Percentiles rank a stretch among this genome's conserved stretches.
Conservation (phyloP, 2,888 invertebrate species). For the Eucera pruinosa region DNA sequence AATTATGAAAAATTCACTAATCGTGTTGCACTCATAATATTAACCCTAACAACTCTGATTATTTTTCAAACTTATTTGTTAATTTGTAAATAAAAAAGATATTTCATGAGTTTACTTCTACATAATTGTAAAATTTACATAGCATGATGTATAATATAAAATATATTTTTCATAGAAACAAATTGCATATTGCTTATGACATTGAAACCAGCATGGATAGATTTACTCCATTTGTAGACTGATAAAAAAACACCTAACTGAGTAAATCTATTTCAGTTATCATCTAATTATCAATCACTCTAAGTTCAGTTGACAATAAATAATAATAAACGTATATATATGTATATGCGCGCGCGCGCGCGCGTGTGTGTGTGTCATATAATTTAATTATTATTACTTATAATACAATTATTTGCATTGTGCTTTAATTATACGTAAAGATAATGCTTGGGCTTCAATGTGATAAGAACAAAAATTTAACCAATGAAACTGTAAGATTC, state of each 20-base stretch:
- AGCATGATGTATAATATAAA: constrained; percentile 25
- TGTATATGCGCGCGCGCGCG: no score
- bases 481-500: constrained; percentile 20
- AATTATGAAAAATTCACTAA: constrained; percentile 26
- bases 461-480: constrained; percentile 26
- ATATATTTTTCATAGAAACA: constrained; percentile 37
- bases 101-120: constrained; percentile 27
- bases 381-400: constrained; percentile 24
- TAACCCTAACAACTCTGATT: constrained; percentile 35
- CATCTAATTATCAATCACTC: no score
- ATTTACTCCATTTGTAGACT: constrained; percentile 23
- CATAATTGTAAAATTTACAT: constrained; percentile 18
- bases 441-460: constrained; percentile 23
- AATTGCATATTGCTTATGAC: constrained; percentile 29
- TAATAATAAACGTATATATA: constrained; percentile 15
- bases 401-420: constrained; percentile 21
- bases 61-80: constrained; percentile 15
- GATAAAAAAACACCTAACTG: not conserved
- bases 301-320: constrained; percentile 46
- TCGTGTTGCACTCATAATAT: constrained; percentile 33
- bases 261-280: constrained; percentile 40
- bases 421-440: constrained; percentile 8
- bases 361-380: no score
- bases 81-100: constrained; percentile 20
- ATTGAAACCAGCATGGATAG: constrained; percentile 43